phyloP scores from a whole-genome alignment of 1,140 invertebrate genomes.

The Drosophila lini region DNA sequence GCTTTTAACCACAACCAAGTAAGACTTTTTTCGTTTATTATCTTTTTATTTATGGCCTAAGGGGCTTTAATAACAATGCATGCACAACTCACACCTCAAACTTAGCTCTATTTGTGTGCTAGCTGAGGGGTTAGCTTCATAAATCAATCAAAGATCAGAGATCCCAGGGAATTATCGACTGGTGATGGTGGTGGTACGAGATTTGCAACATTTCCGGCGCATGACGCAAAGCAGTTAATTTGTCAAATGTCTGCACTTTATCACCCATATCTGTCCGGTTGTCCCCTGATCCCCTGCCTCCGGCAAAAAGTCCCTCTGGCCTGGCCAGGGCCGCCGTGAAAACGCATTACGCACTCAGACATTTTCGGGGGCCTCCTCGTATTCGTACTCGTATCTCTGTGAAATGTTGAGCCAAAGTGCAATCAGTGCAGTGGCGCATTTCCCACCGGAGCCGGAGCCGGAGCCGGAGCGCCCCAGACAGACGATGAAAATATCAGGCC shows the following conservation, averaged over 20 bases:
- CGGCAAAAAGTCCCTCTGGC: slow-evolving; percentile 3
- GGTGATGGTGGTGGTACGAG: slow-evolving; percentile 28
- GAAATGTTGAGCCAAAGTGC: slow-evolving; percentile 80
- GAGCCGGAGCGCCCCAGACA: slow-evolving; percentile 30
- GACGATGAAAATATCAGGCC: slow-evolving; percentile 53
- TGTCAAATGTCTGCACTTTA: slow-evolving; percentile 83
- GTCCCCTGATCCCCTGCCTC: neutral
- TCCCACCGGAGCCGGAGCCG: slow-evolving; percentile 59
- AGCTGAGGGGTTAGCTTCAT: slow-evolving; percentile 25
- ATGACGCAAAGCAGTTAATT: slow-evolving; percentile 81
- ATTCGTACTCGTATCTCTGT: slow-evolving; percentile 53
- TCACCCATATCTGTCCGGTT: slow-evolving; percentile 73
- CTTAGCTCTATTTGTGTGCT: neutral
- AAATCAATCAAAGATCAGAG: slow-evolving; percentile 51
- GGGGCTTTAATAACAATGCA: slow-evolving; percentile 7
- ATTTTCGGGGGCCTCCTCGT: slow-evolving; percentile 51
- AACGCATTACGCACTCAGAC: slow-evolving; percentile 80
- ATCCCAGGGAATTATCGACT: slow-evolving; percentile 13
- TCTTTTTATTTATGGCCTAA: slow-evolving; percentile 12
- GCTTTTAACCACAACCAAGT: slow-evolving; percentile 82
- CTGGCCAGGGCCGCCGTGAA: slow-evolving; percentile 43
- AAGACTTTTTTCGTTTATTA: slow-evolving; percentile 52
- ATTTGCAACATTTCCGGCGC: slow-evolving; percentile 74
- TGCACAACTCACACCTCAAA: slow-evolving; percentile 25
- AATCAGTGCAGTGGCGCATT: slow-evolving; percentile 80